Conservation (phyloP, 2,797 vertebrate species). For the Microctenopoma steveboyesi region DNA sequence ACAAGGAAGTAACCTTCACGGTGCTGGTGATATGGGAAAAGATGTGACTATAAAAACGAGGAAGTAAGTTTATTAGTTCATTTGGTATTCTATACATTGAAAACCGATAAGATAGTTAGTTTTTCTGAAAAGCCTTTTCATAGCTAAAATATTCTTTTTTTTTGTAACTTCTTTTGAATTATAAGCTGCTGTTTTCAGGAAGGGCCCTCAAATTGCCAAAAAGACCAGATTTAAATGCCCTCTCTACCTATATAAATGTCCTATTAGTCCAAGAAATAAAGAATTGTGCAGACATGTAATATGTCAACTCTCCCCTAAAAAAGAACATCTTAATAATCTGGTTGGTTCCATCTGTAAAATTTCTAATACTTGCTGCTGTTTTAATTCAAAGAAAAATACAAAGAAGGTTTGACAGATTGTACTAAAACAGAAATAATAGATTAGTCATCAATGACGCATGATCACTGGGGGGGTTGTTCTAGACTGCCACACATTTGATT, state of each 20-base stretch:
- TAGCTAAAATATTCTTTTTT: too few species aligned
- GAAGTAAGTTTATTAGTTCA: too few species aligned
- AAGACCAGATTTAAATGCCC: slow-evolving; percentile 10
- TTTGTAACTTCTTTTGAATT: slow-evolving; percentile 2
- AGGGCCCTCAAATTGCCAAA: slow-evolving; percentile 12
- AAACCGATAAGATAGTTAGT: too few species aligned
- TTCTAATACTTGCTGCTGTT: slow-evolving; percentile 19
- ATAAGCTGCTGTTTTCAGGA: slow-evolving; percentile 7
- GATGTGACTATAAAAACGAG: too few species aligned
- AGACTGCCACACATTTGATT: slow-evolving; percentile 27
- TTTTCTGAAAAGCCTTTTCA: too few species aligned
- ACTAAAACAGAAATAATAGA: slow-evolving; percentile 24
- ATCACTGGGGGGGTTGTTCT: slow-evolving; percentile 33
- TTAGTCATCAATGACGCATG: slow-evolving; percentile 17
- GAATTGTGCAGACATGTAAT: neutral
- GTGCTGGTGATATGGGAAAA: too few species aligned
- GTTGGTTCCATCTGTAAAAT: slow-evolving; percentile 36
- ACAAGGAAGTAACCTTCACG: neutral
- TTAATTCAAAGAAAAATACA: slow-evolving; percentile 15
- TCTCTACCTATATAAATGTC: neutral
- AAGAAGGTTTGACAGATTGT: slow-evolving; percentile 10
- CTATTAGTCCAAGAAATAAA: neutral
- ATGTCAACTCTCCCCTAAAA: neutral
- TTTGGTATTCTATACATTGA: too few species aligned
- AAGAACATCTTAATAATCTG: neutral